Conservation (phyloP, 2,888 invertebrate genomes). For the Rotaria magnacalcarata region DNA sequence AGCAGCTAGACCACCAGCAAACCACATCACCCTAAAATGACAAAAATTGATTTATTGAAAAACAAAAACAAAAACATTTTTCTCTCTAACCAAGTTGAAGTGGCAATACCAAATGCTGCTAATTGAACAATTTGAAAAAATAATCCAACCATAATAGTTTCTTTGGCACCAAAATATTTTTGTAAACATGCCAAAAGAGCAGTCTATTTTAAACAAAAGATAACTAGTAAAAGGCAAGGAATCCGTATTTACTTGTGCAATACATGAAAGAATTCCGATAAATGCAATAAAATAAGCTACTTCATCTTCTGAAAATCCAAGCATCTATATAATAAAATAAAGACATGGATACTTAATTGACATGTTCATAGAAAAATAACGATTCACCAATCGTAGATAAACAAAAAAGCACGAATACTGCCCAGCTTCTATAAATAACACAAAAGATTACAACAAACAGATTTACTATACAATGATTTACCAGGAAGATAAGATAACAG, state of each 20-base stretch:
- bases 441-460: neutral
- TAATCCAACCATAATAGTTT: constrained; percentile 92
- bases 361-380: constrained; percentile 55
- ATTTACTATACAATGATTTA: neutral
- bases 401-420: constrained; percentile 99
- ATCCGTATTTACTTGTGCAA: constrained; percentile 71
- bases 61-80: too few relatives aligned
- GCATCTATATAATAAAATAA: constrained; percentile 60
- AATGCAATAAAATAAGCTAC: constrained; percentile 95
- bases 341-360: constrained; percentile 52
- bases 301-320: constrained; percentile 88
- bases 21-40: constrained; percentile 77
- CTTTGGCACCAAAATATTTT: constrained; percentile 83
- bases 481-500: constrained; percentile 88
- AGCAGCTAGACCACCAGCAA: constrained; percentile 89
- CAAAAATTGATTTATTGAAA: constrained; percentile 59
- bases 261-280: constrained; percentile 88
- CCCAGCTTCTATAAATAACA: constrained; percentile 68
- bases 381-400: constrained; percentile 77
- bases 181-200: constrained; percentile 69
- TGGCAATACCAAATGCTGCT: constrained; percentile 93
- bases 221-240: neutral
- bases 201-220: constrained; percentile 57
- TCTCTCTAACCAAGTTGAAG: constrained; percentile 74
- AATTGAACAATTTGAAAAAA: constrained; percentile 92